These are phyloP conservation scores for Semicossyphus pulcher DNA, from an alignment of 2,113 vertebrate species.

Conservation along the genomic window DNA sequence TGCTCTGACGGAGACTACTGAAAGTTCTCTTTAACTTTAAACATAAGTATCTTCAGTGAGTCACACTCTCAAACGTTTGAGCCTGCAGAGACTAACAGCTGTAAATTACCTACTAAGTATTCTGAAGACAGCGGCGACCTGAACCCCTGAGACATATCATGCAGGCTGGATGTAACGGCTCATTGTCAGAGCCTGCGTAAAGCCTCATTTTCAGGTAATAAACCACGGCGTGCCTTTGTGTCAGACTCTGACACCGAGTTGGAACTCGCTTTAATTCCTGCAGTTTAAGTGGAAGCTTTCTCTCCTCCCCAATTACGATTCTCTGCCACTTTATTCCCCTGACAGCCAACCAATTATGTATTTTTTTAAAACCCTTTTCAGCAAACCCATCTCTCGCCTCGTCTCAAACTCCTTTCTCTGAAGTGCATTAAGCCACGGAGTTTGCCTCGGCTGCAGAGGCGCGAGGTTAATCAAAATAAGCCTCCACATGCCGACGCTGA, in stretches of 20 bases:
- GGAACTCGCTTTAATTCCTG: constrained; percentile 51
- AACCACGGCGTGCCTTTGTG: constrained; percentile 28
- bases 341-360: constrained; percentile 63
- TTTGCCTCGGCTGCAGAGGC: constrained; percentile 43
- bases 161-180: constrained; percentile 38
- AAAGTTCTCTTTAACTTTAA: neutral
- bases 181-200: constrained; percentile 25
- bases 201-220: constrained; percentile 55
- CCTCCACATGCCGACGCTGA: constrained; percentile 46
- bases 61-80: neutral
- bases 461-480: constrained; percentile 63
- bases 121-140: constrained; percentile 6
- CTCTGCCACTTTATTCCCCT: constrained; percentile 42
- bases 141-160: constrained; percentile 13
- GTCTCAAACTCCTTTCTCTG: constrained; percentile 31
- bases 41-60: neutral
- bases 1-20: no score
- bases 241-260: constrained; percentile 31
- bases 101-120: constrained; percentile 12
- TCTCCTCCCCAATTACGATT: constrained; percentile 46
- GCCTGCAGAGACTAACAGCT: neutral
- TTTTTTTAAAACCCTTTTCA: constrained; percentile 55
- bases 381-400: constrained; percentile 33
- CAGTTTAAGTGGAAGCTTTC: constrained; percentile 34
- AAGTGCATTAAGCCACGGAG: constrained; percentile 50